phyloP scores from a whole-genome alignment of 2,888 invertebrate species.

The Trilocha varians region DNA sequence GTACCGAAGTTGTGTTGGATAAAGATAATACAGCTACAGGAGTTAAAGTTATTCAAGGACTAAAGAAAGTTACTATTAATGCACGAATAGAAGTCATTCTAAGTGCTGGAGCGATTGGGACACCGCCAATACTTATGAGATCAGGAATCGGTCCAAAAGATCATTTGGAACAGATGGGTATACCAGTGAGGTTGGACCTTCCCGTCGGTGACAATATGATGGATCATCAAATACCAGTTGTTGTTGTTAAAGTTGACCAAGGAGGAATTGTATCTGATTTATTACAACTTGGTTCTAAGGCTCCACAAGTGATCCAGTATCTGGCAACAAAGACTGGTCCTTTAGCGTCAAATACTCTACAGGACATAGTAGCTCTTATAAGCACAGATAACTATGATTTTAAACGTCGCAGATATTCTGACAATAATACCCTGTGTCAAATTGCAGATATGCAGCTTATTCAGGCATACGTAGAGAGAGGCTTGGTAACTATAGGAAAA shows the following conservation, averaged over 20 bases:
- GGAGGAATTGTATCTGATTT: conserved; percentile 7
- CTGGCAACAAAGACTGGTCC: conserved; percentile 23
- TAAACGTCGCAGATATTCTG: conserved; percentile 16
- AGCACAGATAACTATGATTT: conserved; percentile 42
- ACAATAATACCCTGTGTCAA: conserved; percentile 27
- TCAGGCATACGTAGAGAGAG: conserved; percentile 27
- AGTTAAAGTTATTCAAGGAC: conserved; percentile 22
- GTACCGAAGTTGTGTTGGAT: conserved; percentile 37
- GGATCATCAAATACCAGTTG: conserved; percentile 34
- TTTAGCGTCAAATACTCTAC: conserved; percentile 36
- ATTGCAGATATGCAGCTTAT: conserved; percentile 37
- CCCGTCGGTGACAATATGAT: conserved; percentile 41
- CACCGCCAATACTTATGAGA: conserved; percentile 43
- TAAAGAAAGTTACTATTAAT: conserved; percentile 14
- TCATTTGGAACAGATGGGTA: conserved; percentile 27
- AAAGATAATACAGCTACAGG: conserved; percentile 28
- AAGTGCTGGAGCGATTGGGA: conserved; percentile 41
- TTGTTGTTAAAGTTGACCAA: conserved; percentile 27
- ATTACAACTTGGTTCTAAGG: conserved; percentile 5
- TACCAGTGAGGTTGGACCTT: conserved; percentile 28
- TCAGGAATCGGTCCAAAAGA: conserved; percentile 44
- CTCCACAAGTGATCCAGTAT: conserved; percentile 17
- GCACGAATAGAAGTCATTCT: conserved; percentile 42
- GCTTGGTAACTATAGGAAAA: conserved; percentile 14
- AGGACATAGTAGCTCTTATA: conserved; percentile 30